These are phyloP conservation scores for Aromia moschata DNA, from an alignment of 2,888 invertebrate species.

Conservation along the genomic window DNA sequence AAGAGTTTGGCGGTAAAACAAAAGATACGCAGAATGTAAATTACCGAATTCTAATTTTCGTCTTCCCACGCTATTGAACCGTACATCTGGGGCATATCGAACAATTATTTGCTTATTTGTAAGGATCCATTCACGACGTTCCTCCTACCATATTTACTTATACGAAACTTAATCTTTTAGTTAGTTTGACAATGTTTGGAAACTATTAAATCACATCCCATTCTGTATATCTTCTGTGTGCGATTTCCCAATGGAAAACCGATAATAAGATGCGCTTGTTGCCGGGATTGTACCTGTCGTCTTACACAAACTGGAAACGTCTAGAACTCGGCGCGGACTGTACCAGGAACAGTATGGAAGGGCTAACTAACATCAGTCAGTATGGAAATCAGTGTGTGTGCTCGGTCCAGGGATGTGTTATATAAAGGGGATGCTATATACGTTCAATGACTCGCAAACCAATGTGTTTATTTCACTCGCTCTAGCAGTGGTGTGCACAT, in stretches of 20 bases:
- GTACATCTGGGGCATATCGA: not conserved
- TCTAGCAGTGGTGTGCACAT: conserved; percentile 1
- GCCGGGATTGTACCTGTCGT: conserved; percentile 54
- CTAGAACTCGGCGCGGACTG: conserved; percentile 48
- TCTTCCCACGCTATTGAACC: not conserved
- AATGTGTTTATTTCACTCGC: conserved; percentile 1
- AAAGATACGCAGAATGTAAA: not conserved
- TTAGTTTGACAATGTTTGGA: conserved; percentile 38
- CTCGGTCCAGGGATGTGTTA: conserved; percentile 44
- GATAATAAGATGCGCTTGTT: conserved; percentile 32
- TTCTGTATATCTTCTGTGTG: conserved; percentile 33
- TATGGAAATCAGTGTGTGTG: conserved; percentile 59
- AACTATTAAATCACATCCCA: conserved; percentile 39
- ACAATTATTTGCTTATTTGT: not conserved
- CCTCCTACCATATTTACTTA: conserved; percentile 33
- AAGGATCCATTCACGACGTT: conserved; percentile 10
- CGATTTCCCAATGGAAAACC: conserved; percentile 37
- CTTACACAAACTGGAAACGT: conserved; percentile 54
- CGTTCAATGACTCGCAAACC: conserved; percentile 8
- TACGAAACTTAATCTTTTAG: conserved; percentile 39
- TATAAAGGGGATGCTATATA: conserved; percentile 4
- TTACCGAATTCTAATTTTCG: not conserved
- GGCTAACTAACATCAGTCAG: conserved; percentile 60
- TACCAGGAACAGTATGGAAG: conserved; percentile 57
- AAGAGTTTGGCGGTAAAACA: too few species aligned